Evolutionary conservation across 2,888 invertebrate genomes (phyloP).

Genomic region (Rapana venosa): DNA sequence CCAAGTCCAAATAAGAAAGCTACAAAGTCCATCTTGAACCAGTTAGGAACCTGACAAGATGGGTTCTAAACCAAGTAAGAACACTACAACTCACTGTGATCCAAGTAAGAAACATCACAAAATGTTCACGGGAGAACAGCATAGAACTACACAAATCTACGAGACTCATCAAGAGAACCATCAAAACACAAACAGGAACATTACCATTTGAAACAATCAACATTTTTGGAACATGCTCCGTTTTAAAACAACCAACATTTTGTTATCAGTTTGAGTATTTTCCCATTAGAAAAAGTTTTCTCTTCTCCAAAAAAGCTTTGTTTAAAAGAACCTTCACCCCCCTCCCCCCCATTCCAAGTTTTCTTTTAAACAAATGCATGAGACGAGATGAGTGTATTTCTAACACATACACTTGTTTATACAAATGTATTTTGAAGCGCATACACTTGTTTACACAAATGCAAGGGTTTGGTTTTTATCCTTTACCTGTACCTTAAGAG

Average conservation of each 20-base stretch:
- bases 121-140: background rate
- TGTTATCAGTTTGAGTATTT: constrained; percentile 11
- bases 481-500: too few species aligned
- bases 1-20: background rate
- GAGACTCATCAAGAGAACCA: constrained; percentile 7
- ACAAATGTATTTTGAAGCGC: too few species aligned
- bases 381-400: too few species aligned
- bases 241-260: constrained; percentile 8
- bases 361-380: too few species aligned
- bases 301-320: background rate
- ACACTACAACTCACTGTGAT: constrained; percentile 12
- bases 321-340: too few species aligned
- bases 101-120: background rate
- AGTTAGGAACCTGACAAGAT: background rate
- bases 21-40: background rate
- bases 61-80: background rate
- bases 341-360: too few species aligned
- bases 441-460: too few species aligned
- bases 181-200: background rate
- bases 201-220: constrained; percentile 15
- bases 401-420: too few species aligned
- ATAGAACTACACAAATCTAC: background rate
- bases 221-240: background rate
- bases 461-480: too few species aligned
- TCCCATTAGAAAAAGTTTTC: background rate